These are phyloP conservation scores for Miltochrista miniata DNA, from an alignment of 2,888 invertebrate genomes.

Conservation along the genomic window DNA sequence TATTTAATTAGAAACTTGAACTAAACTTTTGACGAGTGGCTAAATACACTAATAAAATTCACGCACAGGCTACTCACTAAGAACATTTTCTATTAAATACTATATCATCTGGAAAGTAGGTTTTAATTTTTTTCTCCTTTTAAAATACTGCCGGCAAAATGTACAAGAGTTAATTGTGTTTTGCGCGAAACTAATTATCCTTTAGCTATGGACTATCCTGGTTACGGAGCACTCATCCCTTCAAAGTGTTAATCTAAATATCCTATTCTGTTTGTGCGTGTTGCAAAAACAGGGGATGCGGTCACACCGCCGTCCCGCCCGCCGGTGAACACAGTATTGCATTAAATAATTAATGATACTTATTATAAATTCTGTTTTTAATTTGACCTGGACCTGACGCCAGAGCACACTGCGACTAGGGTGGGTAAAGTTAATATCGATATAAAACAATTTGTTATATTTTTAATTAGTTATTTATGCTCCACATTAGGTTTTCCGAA, in stretches of 20 bases:
- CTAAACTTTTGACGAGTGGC: too few relatives aligned
- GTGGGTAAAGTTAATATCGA: conserved; percentile 21
- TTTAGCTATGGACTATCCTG: conserved; percentile 45
- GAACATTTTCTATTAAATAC: too few relatives aligned
- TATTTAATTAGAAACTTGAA: too few relatives aligned
- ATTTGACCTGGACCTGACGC: conserved; percentile 64
- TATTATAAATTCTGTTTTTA: conserved; percentile 81
- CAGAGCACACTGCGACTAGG: conserved; percentile 39
- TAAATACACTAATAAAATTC: too few relatives aligned
- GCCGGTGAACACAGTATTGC: conserved; percentile 53
- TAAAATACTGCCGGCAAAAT: conserved; percentile 4
- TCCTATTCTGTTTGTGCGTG: conserved; percentile 72
- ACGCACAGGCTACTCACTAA: too few relatives aligned
- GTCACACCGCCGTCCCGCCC: conserved; percentile 49
- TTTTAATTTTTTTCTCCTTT: neutral
- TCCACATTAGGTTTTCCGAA: too few relatives aligned
- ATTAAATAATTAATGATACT: conserved; percentile 76
- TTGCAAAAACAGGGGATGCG: conserved; percentile 69
- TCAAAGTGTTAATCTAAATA: conserved; percentile 72
- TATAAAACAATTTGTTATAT: neutral
- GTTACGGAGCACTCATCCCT: conserved; percentile 43
- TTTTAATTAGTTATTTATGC: too few relatives aligned
- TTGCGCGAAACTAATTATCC: conserved; percentile 57
- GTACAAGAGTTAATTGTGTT: conserved; percentile 33
- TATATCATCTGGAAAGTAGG: too few relatives aligned